Base-by-base conservation (phyloP, 2,113 vertebrate species). In the Xyliphius kryptos region DNA sequence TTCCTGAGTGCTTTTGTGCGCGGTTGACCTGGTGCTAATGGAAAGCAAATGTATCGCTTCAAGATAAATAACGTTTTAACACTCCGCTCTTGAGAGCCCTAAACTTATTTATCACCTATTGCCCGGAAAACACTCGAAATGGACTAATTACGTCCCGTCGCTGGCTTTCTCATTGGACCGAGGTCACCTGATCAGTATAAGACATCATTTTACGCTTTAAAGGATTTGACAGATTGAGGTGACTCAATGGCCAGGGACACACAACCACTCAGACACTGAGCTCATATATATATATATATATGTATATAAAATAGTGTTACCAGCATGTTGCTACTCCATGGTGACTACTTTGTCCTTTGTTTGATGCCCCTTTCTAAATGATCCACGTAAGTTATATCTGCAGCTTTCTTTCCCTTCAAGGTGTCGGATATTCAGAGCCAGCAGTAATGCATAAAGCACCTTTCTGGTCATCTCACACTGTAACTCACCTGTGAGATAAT, bases 51-150 rank as follows among this genome's bases (percentile, higher is more conserved):
- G 20, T 47, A 56, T 14, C 6, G 10, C 21, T 11, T 20, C 47
- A 22, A 57, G 22, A 53, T 69, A 75, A 75, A 72, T 74, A 75
- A 70, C 50, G 52, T 59, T 73, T 73, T n/a, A 68, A 59, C 54
- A 48, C 66, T 66, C 47, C 7, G n/a, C 49, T 14, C 62, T 50
- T 60, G 36, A 50, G 21, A 52, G 57, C 57, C 19, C 12, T 36
- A 13, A 9, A 15, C 22, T 44, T 66, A 21, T 69, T 69, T 63
- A 69, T 65, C 44, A 64, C 47, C 41, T 50, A 22, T 19, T 9
- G 32, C 21, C 26, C 43, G 21, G 56, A 72, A 63, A 70, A 56
- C 46, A 61, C 62, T 50, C 43, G 36, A 37, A 65, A 60, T 64
- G 20, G 44, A 61, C 56, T 66, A 64, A 68, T 74, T 65, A 70